These are phyloP conservation scores for Ivindomyrus marchei DNA, from an alignment of 2,113 vertebrate genomes.

Conservation along the genomic window DNA sequence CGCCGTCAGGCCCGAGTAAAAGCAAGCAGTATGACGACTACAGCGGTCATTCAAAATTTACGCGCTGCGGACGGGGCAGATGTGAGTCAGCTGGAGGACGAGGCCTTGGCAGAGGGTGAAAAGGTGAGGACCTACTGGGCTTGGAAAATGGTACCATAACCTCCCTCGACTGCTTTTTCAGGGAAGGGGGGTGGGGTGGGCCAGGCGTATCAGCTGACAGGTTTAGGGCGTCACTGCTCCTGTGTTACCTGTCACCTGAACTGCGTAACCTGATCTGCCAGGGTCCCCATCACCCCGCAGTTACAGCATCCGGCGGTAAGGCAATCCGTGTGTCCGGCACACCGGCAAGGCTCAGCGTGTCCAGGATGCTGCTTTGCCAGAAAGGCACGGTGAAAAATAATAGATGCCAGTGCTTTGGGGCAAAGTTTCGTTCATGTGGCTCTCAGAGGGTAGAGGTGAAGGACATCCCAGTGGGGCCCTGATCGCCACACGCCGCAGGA, in stretches of 20 bases:
- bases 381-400: not conserved
- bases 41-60: not conserved
- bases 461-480: not conserved
- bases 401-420: not conserved
- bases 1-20: not conserved
- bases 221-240: constrained; percentile 40
- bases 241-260: constrained; percentile 37
- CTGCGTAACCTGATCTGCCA: constrained; percentile 40
- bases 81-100: not conserved
- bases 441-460: not conserved
- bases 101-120: not conserved
- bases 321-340: constrained; percentile 49
- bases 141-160: not conserved
- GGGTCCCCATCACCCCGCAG: constrained; percentile 37
- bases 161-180: not conserved
- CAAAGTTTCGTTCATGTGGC: not conserved
- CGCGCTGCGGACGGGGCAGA: not conserved
- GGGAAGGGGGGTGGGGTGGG: not conserved
- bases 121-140: not conserved
- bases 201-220: constrained; percentile 32
- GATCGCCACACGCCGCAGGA: not conserved
- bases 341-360: not conserved
- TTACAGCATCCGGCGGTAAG: constrained; percentile 40
- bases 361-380: not conserved
- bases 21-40: not conserved